Evolutionary conservation across 2,888 invertebrate species (phyloP).

Genomic region (Aleiodes alternator): DNA sequence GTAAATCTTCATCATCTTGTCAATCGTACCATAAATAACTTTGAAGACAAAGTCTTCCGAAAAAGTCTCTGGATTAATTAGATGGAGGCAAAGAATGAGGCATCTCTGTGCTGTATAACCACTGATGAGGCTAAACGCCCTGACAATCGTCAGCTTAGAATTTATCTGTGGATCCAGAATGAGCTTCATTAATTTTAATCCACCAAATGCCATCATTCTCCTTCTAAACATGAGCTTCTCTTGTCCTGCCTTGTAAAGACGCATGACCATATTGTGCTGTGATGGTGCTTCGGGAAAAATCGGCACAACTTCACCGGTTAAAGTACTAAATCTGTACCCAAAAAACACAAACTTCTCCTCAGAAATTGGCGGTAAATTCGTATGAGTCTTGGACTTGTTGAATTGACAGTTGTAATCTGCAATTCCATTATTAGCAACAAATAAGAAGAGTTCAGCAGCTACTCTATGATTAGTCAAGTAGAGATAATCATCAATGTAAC

Average conservation of each 20-base stretch:
- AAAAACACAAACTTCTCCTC: constrained; percentile 33
- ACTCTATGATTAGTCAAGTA: constrained; percentile 46
- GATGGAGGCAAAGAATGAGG: too few relatives aligned
- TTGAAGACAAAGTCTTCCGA: too few relatives aligned
- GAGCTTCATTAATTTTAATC: too few relatives aligned
- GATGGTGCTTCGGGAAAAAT: neutral
- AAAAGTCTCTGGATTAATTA: too few relatives aligned
- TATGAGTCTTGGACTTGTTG: constrained; percentile 36
- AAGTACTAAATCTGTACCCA: constrained; percentile 37
- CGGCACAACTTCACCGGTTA: constrained; percentile 38
- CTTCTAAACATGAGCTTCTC: neutral
- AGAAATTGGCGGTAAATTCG: constrained; percentile 30
- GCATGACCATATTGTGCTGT: constrained; percentile 14
- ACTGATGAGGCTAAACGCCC: too few relatives aligned
- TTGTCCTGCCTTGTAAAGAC: too few relatives aligned
- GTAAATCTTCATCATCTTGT: too few relatives aligned
- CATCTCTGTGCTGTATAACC: too few relatives aligned
- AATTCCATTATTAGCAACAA: neutral
- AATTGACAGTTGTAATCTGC: constrained; percentile 43
- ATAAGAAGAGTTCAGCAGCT: constrained; percentile 37
- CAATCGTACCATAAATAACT: too few relatives aligned
- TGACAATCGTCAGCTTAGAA: too few relatives aligned
- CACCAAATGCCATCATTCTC: too few relatives aligned
- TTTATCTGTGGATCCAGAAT: too few relatives aligned
- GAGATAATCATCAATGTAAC: constrained; percentile 53